phyloP scores from a whole-genome alignment of 2,888 invertebrate species.

The Chloroclysta siterata region DNA sequence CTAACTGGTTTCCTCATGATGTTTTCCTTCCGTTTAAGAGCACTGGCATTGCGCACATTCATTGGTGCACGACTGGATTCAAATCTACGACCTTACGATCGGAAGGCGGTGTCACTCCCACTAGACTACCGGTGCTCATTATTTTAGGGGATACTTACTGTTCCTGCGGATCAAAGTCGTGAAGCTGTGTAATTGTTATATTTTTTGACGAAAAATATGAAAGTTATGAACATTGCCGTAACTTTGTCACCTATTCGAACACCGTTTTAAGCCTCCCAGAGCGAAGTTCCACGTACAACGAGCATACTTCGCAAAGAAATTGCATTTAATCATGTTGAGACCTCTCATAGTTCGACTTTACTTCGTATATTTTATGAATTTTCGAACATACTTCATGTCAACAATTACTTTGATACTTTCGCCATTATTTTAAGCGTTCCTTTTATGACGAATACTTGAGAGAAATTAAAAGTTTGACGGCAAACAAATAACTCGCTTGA shows the following conservation, averaged over 20 bases:
- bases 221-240: not conserved
- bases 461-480: conserved; percentile 59
- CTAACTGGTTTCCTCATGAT: too few species aligned
- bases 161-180: too few species aligned
- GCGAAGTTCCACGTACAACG: conserved; percentile 68
- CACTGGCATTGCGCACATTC: too few species aligned
- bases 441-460: conserved; percentile 70
- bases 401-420: conserved; percentile 77
- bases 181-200: too few species aligned
- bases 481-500: conserved; percentile 34
- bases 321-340: conserved; percentile 80
- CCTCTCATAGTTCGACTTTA: conserved; percentile 71
- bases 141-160: too few species aligned
- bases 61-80: too few species aligned
- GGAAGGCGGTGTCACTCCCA: too few species aligned
- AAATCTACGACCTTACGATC: too few species aligned
- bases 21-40: too few species aligned
- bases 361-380: conserved; percentile 74
- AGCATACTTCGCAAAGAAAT: conserved; percentile 80
- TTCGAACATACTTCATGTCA: conserved; percentile 70
- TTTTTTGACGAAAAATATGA: too few species aligned
- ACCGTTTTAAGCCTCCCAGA: conserved; percentile 55
- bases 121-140: too few species aligned
- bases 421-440: conserved; percentile 58
- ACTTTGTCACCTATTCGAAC: conserved; percentile 6